Evolutionary conservation across 2,797 vertebrate genomes (phyloP), one percentile per base, ranked within the genome.

Genomic region (Semotilus atromaculatus): DNA sequence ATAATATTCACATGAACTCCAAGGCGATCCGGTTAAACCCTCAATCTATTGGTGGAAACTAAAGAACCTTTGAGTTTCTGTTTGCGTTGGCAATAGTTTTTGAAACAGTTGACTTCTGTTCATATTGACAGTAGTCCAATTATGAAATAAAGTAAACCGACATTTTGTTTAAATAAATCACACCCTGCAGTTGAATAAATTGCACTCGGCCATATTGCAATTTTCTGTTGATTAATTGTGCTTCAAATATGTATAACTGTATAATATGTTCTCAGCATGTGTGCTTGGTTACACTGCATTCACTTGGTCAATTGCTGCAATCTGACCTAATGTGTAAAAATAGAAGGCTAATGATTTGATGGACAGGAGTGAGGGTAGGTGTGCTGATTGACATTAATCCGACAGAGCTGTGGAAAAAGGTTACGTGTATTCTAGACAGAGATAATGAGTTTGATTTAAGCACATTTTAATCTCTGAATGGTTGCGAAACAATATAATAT

Each of bases 261-360:
- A 11, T 38, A 26, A 31, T 40, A 21, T 58, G 34, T 60, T 53
- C 19, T 38, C 7, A 26, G 53, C 7, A 82, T 64, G 81, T 68
- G 21, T 29, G 64, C 36, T 9, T 72, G 51, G 6, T 53, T 79
- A 51, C 66, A 29, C 38, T 38, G 43, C 38, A 76, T 87, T 74
- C 67, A 45, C 66, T 70, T 62, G 48, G 62, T 70, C 67, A 71
- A 78, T 53, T 66, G 62, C 43, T 82, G 23, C 72, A 89, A 90
- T 81, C 88, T 95, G 93, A 94, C 91, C 92, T 89, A 89, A 89
- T 91, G 88, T 88, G 85, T 95, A 94, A 93, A 94, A 93, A 94
- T 95, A 95, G 89, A 82, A 86, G 18, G 87, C 90, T 92, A 91
- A 94, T 93, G 92, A 94, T 93, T 91, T 94, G 92, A 93, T 92